Base-by-base conservation (phyloP, 2,797 vertebrate species). In the Periophthalmus magnuspinnatus region DNA sequence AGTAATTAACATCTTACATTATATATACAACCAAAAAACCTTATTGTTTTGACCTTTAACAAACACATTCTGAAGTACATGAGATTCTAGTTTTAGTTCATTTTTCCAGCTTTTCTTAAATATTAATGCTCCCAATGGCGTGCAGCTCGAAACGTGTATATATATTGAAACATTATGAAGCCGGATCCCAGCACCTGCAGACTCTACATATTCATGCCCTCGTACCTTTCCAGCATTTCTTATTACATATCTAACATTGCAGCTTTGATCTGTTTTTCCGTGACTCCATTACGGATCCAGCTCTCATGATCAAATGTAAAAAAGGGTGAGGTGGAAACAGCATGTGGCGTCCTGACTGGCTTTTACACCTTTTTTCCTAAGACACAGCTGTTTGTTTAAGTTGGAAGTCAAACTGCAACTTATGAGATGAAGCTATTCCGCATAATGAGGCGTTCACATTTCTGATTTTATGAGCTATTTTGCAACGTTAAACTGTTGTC, bases 291-390 rank as follows among this genome's bases (percentile, higher is more conserved):
- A 67, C n/a, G 45, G 68, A 71, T 76, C 48, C 68, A 78, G 61
- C 55, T 13, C 22, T 65, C 69, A 28, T 22, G 19, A 82, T 70
- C 69, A 70, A 47, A 36, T 61, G 69, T 76, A 64, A 67, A 77
- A 28, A 78, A n/a, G 17, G 24, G 68, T 68, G 74, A 77, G 62
- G 76, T 86, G 83, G 74, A 83, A 88, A 86, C 67, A 85, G 84
- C 84, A 65, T 85, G 86, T 87, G 73, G 72, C 76, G 81, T 88
- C 83, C 81, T 79, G 84, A 82, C 81, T 68, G 52, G 65, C 61
- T 56, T 63, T 81, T 70, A 16, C 9, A 13, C 33, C 33, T 60
- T 45, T 45, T 45, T 56, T 36, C 24, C 63, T 24, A 14, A 50
- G 58, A 36, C 36, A 13, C 75, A 72, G 74, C 69, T 72, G 68